These are phyloP conservation scores for Petrolisthes cinctipes DNA, from an alignment of 2,888 invertebrate species.

Conservation along the genomic window DNA sequence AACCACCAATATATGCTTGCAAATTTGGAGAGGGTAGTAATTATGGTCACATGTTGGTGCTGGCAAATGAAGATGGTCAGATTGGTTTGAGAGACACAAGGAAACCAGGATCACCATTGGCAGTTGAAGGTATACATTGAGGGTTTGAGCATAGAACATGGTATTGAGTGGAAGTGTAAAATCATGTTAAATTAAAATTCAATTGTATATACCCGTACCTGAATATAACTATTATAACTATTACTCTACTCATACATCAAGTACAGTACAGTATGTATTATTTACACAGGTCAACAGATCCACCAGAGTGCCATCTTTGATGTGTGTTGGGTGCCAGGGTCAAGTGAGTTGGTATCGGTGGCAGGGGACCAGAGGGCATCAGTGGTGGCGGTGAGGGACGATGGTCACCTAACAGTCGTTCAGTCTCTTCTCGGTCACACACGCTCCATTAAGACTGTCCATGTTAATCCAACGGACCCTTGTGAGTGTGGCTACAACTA, in stretches of 20 bases:
- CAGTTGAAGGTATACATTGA: constrained; percentile 38
- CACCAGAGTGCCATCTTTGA: constrained; percentile 61
- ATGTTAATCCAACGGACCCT: constrained; percentile 55
- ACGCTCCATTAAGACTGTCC: constrained; percentile 58
- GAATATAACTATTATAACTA: neutral
- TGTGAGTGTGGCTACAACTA: constrained; percentile 32
- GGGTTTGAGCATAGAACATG: neutral
- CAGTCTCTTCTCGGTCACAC: constrained; percentile 48
- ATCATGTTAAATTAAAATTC: neutral
- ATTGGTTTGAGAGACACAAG: constrained; percentile 48
- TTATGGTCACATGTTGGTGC: constrained; percentile 47
- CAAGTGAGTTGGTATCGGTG: constrained; percentile 51
- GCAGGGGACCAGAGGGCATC: constrained; percentile 50
- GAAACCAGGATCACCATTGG: neutral
- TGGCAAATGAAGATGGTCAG: constrained; percentile 52
- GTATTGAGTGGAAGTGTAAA: neutral
- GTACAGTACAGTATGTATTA: no score
- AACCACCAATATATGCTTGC: constrained; percentile 55
- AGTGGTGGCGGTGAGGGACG: constrained; percentile 31
- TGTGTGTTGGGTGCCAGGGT: constrained; percentile 60
- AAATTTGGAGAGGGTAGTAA: constrained; percentile 46
- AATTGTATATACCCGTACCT: neutral
- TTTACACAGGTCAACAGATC: constrained; percentile 36
- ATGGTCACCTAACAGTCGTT: constrained; percentile 24
- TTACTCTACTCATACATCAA: no score